These are phyloP conservation scores for Astropecten irregularis DNA, from an alignment of 53 echinoderm and acorn worm species.

Conservation along the genomic window DNA sequence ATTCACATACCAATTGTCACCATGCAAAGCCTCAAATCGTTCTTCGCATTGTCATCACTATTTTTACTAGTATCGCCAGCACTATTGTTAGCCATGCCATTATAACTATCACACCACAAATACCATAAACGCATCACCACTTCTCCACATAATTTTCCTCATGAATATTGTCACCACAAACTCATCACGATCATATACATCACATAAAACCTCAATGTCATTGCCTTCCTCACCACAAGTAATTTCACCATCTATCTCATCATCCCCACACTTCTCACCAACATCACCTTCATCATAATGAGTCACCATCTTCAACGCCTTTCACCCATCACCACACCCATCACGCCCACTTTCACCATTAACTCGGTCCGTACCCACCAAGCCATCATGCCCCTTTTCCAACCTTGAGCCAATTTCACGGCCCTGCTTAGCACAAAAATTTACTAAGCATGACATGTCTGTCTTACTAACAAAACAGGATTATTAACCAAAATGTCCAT, in stretches of 20 bases:
- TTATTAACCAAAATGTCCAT: not conserved
- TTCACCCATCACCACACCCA: not conserved
- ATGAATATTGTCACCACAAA: not conserved
- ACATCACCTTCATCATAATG: not conserved
- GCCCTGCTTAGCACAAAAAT: too few relatives aligned
- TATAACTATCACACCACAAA: not conserved
- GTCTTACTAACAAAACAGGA: too few relatives aligned
- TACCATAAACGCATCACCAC: not conserved
- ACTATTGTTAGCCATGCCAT: not conserved
- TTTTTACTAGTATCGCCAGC: not conserved
- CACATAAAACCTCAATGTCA: not conserved
- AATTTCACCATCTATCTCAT: not conserved
- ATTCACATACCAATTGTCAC: too few relatives aligned
- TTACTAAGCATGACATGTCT: too few relatives aligned
- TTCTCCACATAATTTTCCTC: not conserved
- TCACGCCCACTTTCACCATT: not conserved
- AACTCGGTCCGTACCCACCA: too few relatives aligned
- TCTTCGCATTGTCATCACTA: too few relatives aligned
- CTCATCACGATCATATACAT: not conserved
- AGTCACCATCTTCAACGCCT: conserved; percentile 24
- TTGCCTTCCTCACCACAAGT: too few relatives aligned
- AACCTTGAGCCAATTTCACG: too few relatives aligned
- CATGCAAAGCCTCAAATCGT: too few relatives aligned
- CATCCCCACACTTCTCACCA: conserved; percentile 3
- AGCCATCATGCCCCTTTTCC: too few relatives aligned